A percentile compares a stretch with the other conserved stretches of the same genome.
These are phyloP conservation scores for Neria commutata DNA, from an alignment of 2,888 invertebrate genomes.

Conservation along the genomic window DNA sequence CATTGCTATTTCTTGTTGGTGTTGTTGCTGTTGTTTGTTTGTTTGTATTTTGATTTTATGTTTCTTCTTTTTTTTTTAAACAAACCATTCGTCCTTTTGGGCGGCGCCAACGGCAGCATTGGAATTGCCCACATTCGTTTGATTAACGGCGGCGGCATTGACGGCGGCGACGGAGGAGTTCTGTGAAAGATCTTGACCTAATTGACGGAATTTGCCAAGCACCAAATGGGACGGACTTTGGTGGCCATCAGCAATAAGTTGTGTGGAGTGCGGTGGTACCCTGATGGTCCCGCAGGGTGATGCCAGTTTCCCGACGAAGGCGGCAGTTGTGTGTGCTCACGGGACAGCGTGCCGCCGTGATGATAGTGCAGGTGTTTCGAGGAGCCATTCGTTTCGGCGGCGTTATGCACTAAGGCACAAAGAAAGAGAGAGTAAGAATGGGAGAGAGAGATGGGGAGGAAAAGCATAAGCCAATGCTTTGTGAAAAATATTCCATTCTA, in stretches of 20 bases:
- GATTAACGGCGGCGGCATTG: slow-evolving; percentile 51
- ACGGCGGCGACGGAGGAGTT: slow-evolving; percentile 56
- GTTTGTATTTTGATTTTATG: slow-evolving; percentile 9
- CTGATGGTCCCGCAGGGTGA: slow-evolving; percentile 84
- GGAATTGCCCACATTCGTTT: slow-evolving; percentile 67
- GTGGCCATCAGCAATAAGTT: slow-evolving; percentile 69
- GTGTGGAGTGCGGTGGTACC: slow-evolving; percentile 64
- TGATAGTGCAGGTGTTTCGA: slow-evolving; percentile 66
- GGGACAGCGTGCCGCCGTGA: slow-evolving; percentile 64
- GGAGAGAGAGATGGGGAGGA: too few relatives aligned
- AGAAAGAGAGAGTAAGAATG: not conserved
- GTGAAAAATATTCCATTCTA: too few relatives aligned
- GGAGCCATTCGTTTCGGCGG: slow-evolving; percentile 73
- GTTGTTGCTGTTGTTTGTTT: slow-evolving; percentile 7
- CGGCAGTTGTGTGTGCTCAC: slow-evolving; percentile 66
- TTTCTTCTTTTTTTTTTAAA: slow-evolving; percentile 63
- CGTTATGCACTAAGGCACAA: slow-evolving; percentile 55
- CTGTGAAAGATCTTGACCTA: slow-evolving; percentile 66
- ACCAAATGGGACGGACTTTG: slow-evolving; percentile 92
- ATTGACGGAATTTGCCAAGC: slow-evolving; percentile 81
- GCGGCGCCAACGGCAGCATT: slow-evolving; percentile 63
- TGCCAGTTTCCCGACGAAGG: slow-evolving; percentile 88
- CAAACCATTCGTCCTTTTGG: slow-evolving; percentile 93
- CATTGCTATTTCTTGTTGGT: not conserved
- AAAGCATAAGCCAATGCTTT: too few relatives aligned